These are phyloP conservation scores for Pyrrhopygopsis socrates DNA, from an alignment of 2,888 invertebrate genomes.

Conservation along the genomic window DNA sequence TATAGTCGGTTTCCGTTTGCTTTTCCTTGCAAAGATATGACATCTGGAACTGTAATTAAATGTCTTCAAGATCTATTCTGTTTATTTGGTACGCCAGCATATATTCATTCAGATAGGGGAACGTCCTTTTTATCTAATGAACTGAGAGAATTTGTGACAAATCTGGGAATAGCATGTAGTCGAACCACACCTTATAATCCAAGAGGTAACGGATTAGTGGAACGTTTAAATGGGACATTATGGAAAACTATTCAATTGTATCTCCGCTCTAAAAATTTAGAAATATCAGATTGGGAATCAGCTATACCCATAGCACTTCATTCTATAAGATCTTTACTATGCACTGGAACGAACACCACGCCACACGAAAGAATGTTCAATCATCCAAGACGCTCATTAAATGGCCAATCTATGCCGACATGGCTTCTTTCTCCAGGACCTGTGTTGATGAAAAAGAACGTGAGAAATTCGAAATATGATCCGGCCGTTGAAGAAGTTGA, in stretches of 20 bases:
- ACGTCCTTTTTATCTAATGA: constrained; percentile 7
- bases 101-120: background rate
- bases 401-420: background rate
- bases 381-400: background rate
- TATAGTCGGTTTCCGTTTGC: constrained; percentile 49
- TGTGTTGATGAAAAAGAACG: background rate
- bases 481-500: background rate
- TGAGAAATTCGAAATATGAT: background rate
- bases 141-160: background rate
- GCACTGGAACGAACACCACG: background rate
- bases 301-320: background rate
- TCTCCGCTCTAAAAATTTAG: background rate
- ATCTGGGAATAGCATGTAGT: background rate
- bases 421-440: background rate
- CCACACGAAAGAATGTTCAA: background rate
- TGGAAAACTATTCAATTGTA: background rate
- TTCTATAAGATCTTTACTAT: background rate
- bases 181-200: background rate
- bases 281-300: background rate
- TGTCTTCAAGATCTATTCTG: background rate
- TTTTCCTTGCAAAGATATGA: constrained; percentile 20
- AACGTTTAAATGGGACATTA: background rate
- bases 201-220: background rate
- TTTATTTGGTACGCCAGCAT: background rate
- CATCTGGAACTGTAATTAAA: background rate